Base-by-base conservation (phyloP, 2,113 vertebrate genomes). In the Lagopus leucura region DNA sequence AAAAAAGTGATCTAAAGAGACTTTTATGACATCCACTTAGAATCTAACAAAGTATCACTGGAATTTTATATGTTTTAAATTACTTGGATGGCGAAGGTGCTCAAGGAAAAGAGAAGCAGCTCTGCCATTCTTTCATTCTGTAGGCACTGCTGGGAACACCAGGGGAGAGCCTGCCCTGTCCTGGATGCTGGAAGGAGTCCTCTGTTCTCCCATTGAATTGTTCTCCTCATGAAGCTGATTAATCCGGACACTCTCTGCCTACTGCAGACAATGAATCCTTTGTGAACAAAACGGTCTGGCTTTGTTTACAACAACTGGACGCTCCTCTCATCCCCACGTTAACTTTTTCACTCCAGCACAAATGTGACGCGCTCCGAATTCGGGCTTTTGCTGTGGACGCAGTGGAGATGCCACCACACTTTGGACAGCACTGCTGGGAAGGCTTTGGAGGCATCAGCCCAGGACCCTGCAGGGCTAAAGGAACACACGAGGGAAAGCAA, bases 251-350 rank as follows among this genome's bases (percentile, higher is more conserved):
- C 94, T 82, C 63, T 85, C 95, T 95, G 93, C 87, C 92, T 72
- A 82, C 47, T 5, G 54, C 4, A 4, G 96, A 97, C 95, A 98
- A 97, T 89, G 96, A 94, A 96, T 90, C 88, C 95, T 90, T 85
- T 97, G 94, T 95, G 84, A 95, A 87, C 67, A 63, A 94, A 96
- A 94, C 19, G 21, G 60, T 90, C 80, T 88, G 75, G 89, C 78
- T 96, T 87, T 95, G 94, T 96, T 96, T 97, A 94, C 76, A 89
- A 92, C 90, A 94, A 85, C 77, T 94, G 96, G 94, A 79, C 92
- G 90, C 91, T 96, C 90, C 96, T 77, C 54, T 92, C 97, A 95
- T 96, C 89, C 90, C 90, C 86, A 75, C 13, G 11, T 90, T 95
- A 95, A 86, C 80, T 74, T 96, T 86, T 92, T 94, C 82, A 75